Evolutionary conservation across 2,113 vertebrate genomes (phyloP).

Genomic region (Sapajus apella): DNA sequence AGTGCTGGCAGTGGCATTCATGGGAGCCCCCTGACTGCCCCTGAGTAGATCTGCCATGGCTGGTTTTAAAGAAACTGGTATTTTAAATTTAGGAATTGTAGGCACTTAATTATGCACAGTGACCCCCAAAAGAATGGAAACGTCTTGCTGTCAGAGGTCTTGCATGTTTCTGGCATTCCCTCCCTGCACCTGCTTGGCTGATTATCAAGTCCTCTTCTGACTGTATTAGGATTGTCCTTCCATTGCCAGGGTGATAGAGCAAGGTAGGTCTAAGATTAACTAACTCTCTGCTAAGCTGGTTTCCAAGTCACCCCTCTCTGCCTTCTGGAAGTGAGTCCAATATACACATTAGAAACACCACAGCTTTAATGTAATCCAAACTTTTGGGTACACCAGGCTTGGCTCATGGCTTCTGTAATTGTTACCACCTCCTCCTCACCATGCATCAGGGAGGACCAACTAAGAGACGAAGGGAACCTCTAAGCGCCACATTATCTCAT

Average conservation of each 20-base stretch:
- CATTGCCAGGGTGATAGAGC: neutral
- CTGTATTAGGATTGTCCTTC: neutral
- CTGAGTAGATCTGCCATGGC: accelerated
- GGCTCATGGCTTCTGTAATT: neutral
- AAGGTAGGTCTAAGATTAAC: neutral
- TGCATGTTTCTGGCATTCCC: neutral
- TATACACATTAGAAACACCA: too few relatives aligned
- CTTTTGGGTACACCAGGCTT: too few relatives aligned
- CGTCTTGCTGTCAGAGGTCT: neutral
- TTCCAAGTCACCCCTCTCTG: neutral
- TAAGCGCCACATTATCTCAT: neutral
- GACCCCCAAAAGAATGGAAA: neutral
- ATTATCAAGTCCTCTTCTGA: neutral
- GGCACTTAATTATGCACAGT: neutral
- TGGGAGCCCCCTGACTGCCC: neutral
- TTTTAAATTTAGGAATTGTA: neutral
- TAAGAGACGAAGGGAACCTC: neutral
- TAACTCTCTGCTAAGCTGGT: neutral
- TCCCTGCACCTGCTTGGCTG: accelerated
- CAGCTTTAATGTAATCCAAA: too few relatives aligned
- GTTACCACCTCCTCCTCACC: neutral
- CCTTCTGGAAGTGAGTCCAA: neutral
- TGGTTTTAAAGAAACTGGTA: neutral
- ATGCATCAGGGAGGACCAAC: neutral
- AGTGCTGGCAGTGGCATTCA: neutral